Evolutionary conservation across 2,797 vertebrate species (phyloP).

Genomic region (Craterocephalus amniculus): DNA sequence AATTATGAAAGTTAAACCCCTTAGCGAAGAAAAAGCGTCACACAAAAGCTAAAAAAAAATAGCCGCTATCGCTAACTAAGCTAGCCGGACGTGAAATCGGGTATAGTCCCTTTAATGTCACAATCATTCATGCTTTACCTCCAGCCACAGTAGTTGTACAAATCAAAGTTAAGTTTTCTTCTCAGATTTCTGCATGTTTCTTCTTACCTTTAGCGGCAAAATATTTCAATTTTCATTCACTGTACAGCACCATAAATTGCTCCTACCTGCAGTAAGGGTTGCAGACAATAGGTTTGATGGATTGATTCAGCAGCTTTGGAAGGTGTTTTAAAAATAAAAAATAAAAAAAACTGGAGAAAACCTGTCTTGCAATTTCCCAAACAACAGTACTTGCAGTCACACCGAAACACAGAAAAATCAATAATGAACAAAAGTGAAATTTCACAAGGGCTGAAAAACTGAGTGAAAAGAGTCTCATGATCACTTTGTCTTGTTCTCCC

Average conservation of each 20-base stretch:
- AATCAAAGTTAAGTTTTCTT: not conserved
- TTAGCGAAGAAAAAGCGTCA: too few species aligned
- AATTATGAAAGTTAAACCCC: too few species aligned
- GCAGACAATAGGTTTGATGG: not conserved
- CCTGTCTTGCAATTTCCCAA: not conserved
- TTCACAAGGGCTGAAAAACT: constrained; percentile 2
- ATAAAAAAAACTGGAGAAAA: too few species aligned
- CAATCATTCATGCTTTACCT: too few species aligned
- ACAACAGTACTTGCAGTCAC: constrained; percentile 5
- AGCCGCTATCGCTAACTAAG: too few species aligned
- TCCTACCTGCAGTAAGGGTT: not conserved
- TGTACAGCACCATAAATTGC: not conserved
- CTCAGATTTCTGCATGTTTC: not conserved
- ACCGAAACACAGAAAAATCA: not conserved
- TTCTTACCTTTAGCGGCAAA: not conserved
- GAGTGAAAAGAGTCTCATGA: constrained; percentile 13
- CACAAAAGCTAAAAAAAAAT: too few species aligned
- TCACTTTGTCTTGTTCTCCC: constrained; percentile 7
- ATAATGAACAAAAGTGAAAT: constrained; percentile 21
- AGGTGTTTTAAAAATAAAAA: not conserved
- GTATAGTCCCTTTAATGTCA: too few species aligned
- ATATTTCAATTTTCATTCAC: not conserved
- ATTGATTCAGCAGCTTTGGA: not conserved
- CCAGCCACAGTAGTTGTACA: not conserved
- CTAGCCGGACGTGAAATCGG: too few species aligned